phyloP scores from a whole-genome alignment of 2,888 invertebrate species.

The Nomada fucata region DNA sequence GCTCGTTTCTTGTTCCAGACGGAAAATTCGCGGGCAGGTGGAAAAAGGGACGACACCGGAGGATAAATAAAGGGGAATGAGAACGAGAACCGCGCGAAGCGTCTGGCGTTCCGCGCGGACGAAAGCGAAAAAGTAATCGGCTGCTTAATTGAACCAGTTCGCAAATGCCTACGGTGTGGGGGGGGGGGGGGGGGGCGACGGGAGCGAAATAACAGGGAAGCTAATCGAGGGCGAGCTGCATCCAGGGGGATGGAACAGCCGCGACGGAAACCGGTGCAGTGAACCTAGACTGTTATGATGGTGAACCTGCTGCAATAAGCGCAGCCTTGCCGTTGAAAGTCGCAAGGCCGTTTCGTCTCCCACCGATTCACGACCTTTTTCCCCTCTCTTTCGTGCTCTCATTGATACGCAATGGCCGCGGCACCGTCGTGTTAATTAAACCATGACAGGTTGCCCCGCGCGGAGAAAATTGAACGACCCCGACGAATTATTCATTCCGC shows the following conservation, averaged over 20 bases:
- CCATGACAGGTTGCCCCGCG: background rate
- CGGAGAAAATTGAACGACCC: background rate
- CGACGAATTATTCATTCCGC: background rate
- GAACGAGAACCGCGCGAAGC: background rate
- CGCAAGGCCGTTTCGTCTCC: slow-evolving; percentile 77
- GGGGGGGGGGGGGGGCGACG: too few relatives aligned
- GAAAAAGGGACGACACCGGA: background rate
- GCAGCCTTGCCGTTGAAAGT: slow-evolving; percentile 80
- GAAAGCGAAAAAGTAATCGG: slow-evolving; percentile 7
- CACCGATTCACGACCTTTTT: slow-evolving; percentile 54
- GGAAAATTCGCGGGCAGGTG: background rate
- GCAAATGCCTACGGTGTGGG: background rate
- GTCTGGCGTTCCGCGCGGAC: background rate
- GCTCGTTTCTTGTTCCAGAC: background rate
- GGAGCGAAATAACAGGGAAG: background rate
- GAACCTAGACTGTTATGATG: slow-evolving; percentile 70
- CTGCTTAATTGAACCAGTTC: slow-evolving; percentile 10
- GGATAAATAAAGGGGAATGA: background rate
- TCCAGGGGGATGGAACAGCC: background rate
- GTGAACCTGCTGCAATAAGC: slow-evolving; percentile 60
- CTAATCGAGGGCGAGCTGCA: background rate
- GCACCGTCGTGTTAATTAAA: background rate
- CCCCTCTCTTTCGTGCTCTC: slow-evolving; percentile 32
- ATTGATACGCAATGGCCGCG: slow-evolving; percentile 27
- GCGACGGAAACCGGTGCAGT: slow-evolving; percentile 57